Evolutionary conservation across 2,113 vertebrate species (phyloP), one percentile per base, ranked within the genome.

Genomic region (Malurus cyaneus): DNA sequence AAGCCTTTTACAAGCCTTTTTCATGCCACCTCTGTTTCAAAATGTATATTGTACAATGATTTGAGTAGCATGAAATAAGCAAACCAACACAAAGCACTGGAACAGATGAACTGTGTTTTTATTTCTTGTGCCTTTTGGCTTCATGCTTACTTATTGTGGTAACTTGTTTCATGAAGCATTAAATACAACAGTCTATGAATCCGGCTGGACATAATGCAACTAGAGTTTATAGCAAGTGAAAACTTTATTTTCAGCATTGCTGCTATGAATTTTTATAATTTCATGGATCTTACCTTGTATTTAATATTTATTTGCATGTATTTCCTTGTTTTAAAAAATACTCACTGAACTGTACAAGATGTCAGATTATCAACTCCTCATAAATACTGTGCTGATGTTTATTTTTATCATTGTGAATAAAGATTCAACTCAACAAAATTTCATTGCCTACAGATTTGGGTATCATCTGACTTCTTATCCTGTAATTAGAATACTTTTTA

Each of bases 231-330:
- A 80, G 62, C 32, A 85, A 91, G 34, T 84, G 16, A 86, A 94
- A 80, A 70, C 16, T 88, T 88, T 77, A 57, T 80, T 96, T 93
- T 32, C 57, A 50, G 88, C 59, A 70, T 61, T 92, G 91, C 86
- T 96, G 94, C 92, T 96, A 94, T 49, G 23, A 90, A 77, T 41
- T 78, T 88, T 82, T 93, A 47, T 72, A 67, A 77, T 78, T 79
- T 88, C 64, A 74, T 59, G 29, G 56, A 87, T 73, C 49, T 86
- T 83, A 60, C 50, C 41, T 79, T 93, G 8, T 71, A 92, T 96
- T 95, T 96, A 92, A 89, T 95, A 95, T 92, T 96, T 97, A 94
- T 96, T 96, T 95, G 84, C 94, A 96, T 86, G 88, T 81, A 86
- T 70, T 94, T 94, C 32, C 34, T 94, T 77, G 31, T 90, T 95